Percentiles rank a stretch among this genome's conserved stretches.
Evolutionary conservation across 2,113 vertebrate genomes (phyloP).

Genomic region (Triplophysa siluroides): DNA sequence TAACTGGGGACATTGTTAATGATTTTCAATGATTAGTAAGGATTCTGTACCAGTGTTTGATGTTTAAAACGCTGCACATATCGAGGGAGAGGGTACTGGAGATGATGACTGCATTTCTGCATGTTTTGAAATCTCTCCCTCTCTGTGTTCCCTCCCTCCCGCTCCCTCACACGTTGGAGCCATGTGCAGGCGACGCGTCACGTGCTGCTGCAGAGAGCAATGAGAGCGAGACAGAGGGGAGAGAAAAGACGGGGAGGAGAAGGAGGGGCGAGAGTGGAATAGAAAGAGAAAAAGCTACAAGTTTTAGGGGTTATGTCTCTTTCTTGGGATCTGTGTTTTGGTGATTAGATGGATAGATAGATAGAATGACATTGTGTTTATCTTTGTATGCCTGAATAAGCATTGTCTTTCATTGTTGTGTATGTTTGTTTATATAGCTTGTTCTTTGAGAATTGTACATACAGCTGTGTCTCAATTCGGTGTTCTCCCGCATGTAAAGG

Average conservation of each 20-base stretch:
- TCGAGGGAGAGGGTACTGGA: conserved; percentile 11
- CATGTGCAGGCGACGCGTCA: conserved; percentile 77
- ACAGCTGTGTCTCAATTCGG: conserved; percentile 42
- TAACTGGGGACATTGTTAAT: neutral
- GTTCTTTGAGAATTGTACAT: conserved; percentile 15
- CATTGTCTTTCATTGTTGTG: conserved; percentile 19
- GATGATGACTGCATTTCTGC: conserved; percentile 51
- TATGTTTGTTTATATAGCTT: conserved; percentile 31
- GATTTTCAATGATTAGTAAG: neutral
- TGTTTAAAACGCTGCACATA: conserved; percentile 16
- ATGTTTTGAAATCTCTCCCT: conserved; percentile 55
- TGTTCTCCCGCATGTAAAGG: conserved; percentile 41
- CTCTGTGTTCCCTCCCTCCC: conserved; percentile 48
- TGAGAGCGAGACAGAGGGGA: conserved; percentile 54
- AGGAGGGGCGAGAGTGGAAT: conserved; percentile 29
- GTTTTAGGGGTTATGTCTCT: conserved; percentile 14
- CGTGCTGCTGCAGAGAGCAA: conserved; percentile 76
- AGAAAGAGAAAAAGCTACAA: conserved; percentile 5
- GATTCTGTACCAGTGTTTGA: neutral
- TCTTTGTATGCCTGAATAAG: neutral
- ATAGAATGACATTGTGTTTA: conserved; percentile 37
- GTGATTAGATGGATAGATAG: neutral
- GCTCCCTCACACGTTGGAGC: conserved; percentile 73
- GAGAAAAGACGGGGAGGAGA: conserved; percentile 49
- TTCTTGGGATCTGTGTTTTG: neutral